Conservation (phyloP, 2,888 invertebrate genomes). For the Abrostola tripartita region DNA sequence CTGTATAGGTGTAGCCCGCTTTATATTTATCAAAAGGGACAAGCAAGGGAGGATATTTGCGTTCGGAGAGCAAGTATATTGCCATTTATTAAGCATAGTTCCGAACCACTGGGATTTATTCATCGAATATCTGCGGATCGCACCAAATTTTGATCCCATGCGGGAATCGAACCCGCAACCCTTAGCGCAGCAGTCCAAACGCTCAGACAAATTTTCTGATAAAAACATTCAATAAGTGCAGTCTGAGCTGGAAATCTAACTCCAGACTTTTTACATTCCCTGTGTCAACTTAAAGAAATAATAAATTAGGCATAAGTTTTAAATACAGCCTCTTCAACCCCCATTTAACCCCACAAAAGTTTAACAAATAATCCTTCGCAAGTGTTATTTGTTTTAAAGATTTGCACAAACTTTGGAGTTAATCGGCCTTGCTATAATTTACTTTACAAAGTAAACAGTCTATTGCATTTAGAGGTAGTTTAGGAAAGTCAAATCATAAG, state of each 20-base stretch:
- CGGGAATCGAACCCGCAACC: too few relatives aligned
- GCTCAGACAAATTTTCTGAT: too few relatives aligned
- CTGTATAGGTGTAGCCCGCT: too few relatives aligned
- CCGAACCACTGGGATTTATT: too few relatives aligned
- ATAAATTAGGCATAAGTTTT: neutral
- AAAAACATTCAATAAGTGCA: neutral
- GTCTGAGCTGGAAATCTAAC: neutral
- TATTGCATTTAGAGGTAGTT: neutral
- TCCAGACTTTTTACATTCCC: neutral
- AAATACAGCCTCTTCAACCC: too few relatives aligned
- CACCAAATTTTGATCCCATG: too few relatives aligned
- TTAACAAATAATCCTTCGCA: neutral
- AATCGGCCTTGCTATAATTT: neutral
- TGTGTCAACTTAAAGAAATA: neutral
- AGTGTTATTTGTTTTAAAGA: neutral
- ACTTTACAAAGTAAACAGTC: neutral
- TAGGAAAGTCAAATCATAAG: neutral
- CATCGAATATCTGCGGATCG: too few relatives aligned
- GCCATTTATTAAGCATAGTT: too few relatives aligned
- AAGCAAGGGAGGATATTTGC: too few relatives aligned
- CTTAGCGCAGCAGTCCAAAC: too few relatives aligned
- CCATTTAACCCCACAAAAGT: neutral
- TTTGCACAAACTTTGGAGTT: neutral
- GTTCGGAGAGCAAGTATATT: too few relatives aligned
- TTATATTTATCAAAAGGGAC: too few relatives aligned